Base-by-base conservation (phyloP, 1,140 invertebrate genomes). In the Caenorhabditis briggsae region DNA sequence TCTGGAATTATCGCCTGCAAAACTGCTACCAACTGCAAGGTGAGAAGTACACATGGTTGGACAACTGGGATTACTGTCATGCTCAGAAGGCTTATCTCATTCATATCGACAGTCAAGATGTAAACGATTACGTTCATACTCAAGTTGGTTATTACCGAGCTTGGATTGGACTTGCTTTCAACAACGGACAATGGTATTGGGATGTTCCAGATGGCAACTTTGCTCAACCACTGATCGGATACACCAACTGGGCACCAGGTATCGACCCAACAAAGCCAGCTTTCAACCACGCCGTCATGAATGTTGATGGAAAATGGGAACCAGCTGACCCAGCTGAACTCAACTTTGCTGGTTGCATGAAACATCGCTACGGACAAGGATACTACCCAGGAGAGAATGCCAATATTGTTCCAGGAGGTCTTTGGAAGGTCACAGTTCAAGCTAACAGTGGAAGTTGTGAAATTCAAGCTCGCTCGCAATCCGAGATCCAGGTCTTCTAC, bases 401-500 rank as follows among this genome's bases (percentile, higher is more conserved):
- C 65, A 78, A 56, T 84, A 55, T 64, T 25, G 50, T 89, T 18
- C 87, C 85, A 12, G 82, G 82, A 5, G 88, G 88, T 23, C 33
- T 86, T 14, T 89, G 88, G 88, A 59, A 55, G 18, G 84, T 89
- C 2, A 83, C 33, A 18, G 41, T 89, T 56, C 55, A 64, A 20
- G 58, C 83, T 5, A 56, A 65, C 48, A 53, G 46, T 33, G 87
- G 85, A 46, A 48, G 53, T 18, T 89, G 88, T 61, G 48, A 74
- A 41, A 50, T 88, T 12, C 56, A 86, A 59, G 87, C 78, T 43
- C 87, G 87, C 16, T 83, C 88, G 50, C 88, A 89, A 59, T 86
- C 83, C 33, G 82, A 89, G 6, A 89, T 89, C 48, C 88, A 89
- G 48, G 84, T 89, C 9, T 88, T 84, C 88, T 86, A 84, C 18